Evolutionary conservation across 2,797 vertebrate species (phyloP).

Genomic region (Hypotaenidia philippensis): DNA sequence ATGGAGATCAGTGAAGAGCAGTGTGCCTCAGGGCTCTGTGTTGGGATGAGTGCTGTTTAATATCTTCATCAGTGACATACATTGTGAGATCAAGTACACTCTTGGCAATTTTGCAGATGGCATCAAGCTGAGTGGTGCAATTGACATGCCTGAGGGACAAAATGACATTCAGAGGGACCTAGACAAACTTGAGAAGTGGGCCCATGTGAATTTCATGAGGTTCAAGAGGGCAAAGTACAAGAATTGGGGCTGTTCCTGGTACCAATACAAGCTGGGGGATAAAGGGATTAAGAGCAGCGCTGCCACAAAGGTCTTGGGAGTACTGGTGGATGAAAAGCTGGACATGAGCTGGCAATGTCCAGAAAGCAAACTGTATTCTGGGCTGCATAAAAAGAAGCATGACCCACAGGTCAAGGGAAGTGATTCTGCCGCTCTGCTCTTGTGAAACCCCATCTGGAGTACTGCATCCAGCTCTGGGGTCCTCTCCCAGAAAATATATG

Average conservation of each 20-base stretch:
- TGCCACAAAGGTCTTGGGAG: rapidly evolving
- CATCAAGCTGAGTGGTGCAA: not conserved
- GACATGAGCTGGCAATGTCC: rapidly evolving
- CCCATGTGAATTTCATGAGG: rapidly evolving
- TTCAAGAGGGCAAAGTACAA: not conserved
- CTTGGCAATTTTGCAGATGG: not conserved
- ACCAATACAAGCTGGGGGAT: not conserved
- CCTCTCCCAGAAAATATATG: not conserved
- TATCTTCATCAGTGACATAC: not conserved
- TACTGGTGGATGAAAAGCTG: not conserved
- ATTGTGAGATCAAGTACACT: rapidly evolving
- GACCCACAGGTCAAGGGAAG: rapidly evolving
- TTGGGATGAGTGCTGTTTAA: not conserved
- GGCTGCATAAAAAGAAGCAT: not conserved
- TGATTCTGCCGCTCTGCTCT: not conserved
- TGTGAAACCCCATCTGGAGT: not conserved
- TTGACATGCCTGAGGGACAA: not conserved
- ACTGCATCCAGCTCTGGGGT: rapidly evolving
- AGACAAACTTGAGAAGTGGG: not conserved
- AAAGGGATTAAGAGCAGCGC: not conserved
- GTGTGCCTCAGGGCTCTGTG: too few relatives aligned
- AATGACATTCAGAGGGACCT: not conserved
- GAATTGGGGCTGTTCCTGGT: rapidly evolving
- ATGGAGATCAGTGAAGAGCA: not conserved
- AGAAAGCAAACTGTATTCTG: rapidly evolving